Base-by-base conservation (phyloP, 2,888 invertebrate species). In the Aphrophora alni region DNA sequence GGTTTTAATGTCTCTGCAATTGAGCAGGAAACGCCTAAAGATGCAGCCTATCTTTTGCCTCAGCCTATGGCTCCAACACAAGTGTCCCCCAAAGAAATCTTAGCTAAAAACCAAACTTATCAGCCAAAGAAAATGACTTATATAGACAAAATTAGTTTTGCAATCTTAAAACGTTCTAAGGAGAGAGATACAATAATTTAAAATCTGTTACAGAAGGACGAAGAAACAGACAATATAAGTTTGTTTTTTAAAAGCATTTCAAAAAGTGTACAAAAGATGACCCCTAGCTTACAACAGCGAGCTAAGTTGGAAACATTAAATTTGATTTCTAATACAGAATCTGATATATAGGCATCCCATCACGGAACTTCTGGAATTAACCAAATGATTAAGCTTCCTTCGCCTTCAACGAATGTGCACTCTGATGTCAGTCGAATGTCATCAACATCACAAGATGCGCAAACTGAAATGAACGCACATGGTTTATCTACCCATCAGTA, bases 321-420 rank as follows among this genome's bases (percentile, higher is more conserved):
- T n/a, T n/a, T n/a, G n/a, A n/a, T n/a, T 38, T 70, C 28, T 68
- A 38, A 69, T 38, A 69, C 70, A n/a, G 77, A 77, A 70, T 77
- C 70, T 25, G 68, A 77, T 21, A 28, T 77, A 59, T 77, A 28
- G 77, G 69, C 72, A 25, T 72, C 72, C 26, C 5, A 25, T 72
- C 72, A 72, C 27, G 72, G 72, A 25, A 72, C 26, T 5, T 25
- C 72, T 25, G 72, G 14, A 72, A 72, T n/a, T 25, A 26, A 72
- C 72, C 72, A 72, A 72, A 72, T 72, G 72, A 27, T 72, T 26
- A 72, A n/a, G 72, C 10, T 72, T 28, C 28, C 72, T 72, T 72
- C 72, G 26, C 72, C 72, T 72, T 72, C 72, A 28, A 21, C 72
- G n/a, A n/a, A n/a, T n/a, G n/a, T n/a, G n/a, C n/a, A n/a, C 28